Base-by-base conservation (phyloP, 2,113 vertebrate species). In the Mastomys natalensis region DNA sequence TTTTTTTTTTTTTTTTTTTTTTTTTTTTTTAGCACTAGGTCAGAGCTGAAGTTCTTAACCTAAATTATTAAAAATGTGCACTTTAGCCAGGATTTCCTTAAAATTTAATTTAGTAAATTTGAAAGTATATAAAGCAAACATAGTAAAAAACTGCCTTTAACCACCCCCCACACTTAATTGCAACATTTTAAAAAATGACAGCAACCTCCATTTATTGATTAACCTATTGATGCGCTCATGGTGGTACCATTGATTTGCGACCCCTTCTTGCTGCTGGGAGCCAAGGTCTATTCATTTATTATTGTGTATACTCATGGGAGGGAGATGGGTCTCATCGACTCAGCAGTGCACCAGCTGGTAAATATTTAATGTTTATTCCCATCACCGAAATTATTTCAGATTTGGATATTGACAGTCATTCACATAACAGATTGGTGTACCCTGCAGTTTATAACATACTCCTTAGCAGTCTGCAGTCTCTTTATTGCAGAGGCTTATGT, bases 281-380 rank as follows among this genome's bases (percentile, higher is more conserved):
- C 82, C 90, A 80, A 90, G 45, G n/a, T 77, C 93, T 97, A 90
- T 97, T 97, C 53, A 97, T 97, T 97, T 96, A 96, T 95, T 95
- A 92, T 74, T 92, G 68, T 78, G 64, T 80, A 53, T 96, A 24
- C 45, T 81, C 81, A 62, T 60, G 87, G 81, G 92, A 96, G 87
- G 86, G 48, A 92, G 81, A 58, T 66, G 40, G 92, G 45, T 40
- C 60, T 85, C 91, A 93, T 86, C 96, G 95, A 97, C 94, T 68
- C 60, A 96, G 96, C 5, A 22, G 93, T 87, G 60, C 45, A 89
- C 77, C 90, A 94, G 74, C 91, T 93, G 91, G 81, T 97, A 97
- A 97, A 97, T 98, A 97, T 96, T 98, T 97, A 97, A 97, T 93
- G 77, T 95, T 95, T 95, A 96, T 97, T 96, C 90, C 64, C 90